Conservation (phyloP, 30 jellyfish, hydroid and myxozoan species). For the Hydra vulgaris region DNA sequence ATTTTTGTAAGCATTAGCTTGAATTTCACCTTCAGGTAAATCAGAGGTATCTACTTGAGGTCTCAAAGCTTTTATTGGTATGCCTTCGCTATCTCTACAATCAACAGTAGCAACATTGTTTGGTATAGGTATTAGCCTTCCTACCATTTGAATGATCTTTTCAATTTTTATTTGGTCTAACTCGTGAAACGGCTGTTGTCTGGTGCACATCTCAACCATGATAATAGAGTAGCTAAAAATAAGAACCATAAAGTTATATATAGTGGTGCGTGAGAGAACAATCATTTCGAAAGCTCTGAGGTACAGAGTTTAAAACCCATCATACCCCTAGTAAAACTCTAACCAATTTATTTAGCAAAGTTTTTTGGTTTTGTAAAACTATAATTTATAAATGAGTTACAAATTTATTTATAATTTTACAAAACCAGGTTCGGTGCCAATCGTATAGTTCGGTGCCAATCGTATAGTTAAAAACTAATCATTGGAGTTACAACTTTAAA, state of each 20-base stretch:
- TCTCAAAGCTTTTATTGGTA: constrained; percentile 25
- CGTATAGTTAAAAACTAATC: no score
- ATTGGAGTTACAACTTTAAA: no score
- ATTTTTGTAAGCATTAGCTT: constrained; percentile 14
- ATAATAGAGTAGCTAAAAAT: constrained; percentile 22
- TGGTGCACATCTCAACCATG: constrained; percentile 36
- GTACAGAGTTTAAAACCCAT: no score
- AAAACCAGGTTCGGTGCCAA: no score
- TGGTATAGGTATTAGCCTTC: constrained; percentile 15
- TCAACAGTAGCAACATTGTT: constrained; percentile 10
- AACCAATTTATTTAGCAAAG: no score
- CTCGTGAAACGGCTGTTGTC: constrained; percentile 36
- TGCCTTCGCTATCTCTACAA: constrained; percentile 16
- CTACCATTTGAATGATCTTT: constrained; percentile 39
- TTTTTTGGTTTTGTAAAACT: no score
- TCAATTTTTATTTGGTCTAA: constrained; percentile 25
- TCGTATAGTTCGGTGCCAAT: no score
- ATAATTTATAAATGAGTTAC: no score
- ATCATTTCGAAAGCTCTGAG: no score
- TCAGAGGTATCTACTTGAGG: constrained; percentile 17
- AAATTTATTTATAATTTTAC: no score
- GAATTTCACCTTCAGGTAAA: constrained; percentile 25
- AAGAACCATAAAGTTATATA: not conserved
- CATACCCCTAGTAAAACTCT: no score
- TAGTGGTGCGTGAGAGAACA: no score